A percentile compares a stretch with the other conserved stretches of the same genome.
These are phyloP conservation scores for Neotoma lepida DNA, from an alignment of 2,113 vertebrate genomes.

Conservation along the genomic window DNA sequence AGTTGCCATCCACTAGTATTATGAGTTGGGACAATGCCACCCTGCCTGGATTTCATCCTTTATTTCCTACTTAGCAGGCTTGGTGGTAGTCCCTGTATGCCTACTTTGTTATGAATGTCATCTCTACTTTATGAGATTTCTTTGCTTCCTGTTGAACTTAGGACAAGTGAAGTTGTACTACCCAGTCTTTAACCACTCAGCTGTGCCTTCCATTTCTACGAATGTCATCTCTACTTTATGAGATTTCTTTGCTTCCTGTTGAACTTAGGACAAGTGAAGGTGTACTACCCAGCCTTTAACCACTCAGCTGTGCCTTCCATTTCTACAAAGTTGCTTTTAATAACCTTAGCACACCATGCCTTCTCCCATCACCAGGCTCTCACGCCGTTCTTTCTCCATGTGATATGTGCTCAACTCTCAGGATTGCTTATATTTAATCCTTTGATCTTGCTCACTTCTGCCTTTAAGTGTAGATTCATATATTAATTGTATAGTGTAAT, in stretches of 20 bases:
- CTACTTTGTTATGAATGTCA: neutral
- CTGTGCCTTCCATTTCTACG: neutral
- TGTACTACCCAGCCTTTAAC: neutral
- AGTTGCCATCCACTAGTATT: neutral
- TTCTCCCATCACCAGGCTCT: neutral
- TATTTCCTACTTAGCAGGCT: slow-evolving; percentile 3
- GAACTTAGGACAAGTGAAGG: neutral
- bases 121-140: neutral
- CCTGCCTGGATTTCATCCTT: neutral
- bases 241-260: neutral
- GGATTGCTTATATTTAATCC: neutral
- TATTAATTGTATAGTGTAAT: neutral
- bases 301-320: neutral
- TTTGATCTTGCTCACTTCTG: neutral
- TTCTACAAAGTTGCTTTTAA: neutral
- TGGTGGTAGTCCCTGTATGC: neutral
- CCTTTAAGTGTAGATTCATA: neutral
- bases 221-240: neutral
- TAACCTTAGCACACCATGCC: neutral
- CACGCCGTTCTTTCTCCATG: neutral
- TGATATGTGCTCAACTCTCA: neutral
- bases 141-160: neutral
- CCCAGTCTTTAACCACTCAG: neutral
- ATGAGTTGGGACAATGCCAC: neutral
- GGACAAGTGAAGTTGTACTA: neutral